Base-by-base conservation (phyloP, 2,888 invertebrate species). In the Clitarchus hookeri region DNA sequence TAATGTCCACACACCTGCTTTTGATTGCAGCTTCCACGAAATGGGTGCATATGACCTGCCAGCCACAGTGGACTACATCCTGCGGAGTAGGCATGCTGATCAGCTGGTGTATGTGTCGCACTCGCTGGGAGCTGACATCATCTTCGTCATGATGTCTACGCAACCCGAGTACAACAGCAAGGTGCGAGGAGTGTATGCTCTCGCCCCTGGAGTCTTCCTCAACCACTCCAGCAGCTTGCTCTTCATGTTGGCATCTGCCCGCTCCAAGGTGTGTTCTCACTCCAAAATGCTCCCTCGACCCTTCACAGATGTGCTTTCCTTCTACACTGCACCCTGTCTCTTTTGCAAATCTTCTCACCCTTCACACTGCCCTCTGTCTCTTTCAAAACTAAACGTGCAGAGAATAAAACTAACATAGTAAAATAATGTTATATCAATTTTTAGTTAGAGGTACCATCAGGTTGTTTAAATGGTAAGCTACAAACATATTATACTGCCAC, bases 101-200 rank as follows among this genome's bases (percentile, higher is more conserved):
- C 6, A 82, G 13, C 36, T 82, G 0, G 16, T 36, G 27, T 36
- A 82, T 36, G 44, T 82, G 19, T 27, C 19, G 8, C 82, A 82
- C 44, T 82, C 82, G 19, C 11, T 82, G 82, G 82, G 82, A 0
- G 82, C 82, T 23, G 27, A 13, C 23, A 27, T 82, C 36, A 11
- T 82, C 36, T 36, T 82, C 8, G 44, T 36, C 36, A 36, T 36
- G 82, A 9, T 44, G 16, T 36, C 27, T 0, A 23, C 16, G 36
- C 13, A 23, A 36, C 82, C 82, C 4, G 36, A 82, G 82, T 82
- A 82, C 82, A 82, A 82, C 82, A 36, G 13, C 36, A 82, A 82
- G 82, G 82, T 82, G 6, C 82, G 82, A 27, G 82, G 6, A 16
- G 44, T 82, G 27, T 36, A 25, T 27, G 82, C 36, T 4, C 44